Evolutionary conservation across 2,888 invertebrate species (phyloP).

Genomic region (Lasioglossum malachurum): DNA sequence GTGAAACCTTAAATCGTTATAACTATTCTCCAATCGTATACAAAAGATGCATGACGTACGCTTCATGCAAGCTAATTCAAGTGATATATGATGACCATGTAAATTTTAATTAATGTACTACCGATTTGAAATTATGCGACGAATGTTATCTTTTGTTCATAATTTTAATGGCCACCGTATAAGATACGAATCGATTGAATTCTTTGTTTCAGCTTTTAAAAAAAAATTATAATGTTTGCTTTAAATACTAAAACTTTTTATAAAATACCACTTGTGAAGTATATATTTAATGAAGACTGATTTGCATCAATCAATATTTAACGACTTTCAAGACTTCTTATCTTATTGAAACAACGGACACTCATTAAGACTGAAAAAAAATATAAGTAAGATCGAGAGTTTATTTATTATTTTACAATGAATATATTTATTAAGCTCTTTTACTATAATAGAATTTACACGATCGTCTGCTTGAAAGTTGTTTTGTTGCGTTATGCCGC

Average conservation of each 20-base stretch:
- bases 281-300: neutral
- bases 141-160: neutral
- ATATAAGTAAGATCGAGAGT: neutral
- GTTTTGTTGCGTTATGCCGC: neutral
- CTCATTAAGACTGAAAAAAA: neutral
- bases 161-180: neutral
- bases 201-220: neutral
- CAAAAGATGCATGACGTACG: conserved; percentile 7
- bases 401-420: neutral
- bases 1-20: conserved; percentile 41
- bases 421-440: neutral
- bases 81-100: neutral
- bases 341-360: neutral
- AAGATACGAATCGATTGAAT: neutral
- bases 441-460: neutral
- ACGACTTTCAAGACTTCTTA: neutral
- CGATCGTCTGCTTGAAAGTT: neutral
- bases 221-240: neutral
- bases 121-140: neutral
- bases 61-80: conserved; percentile 13
- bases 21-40: conserved; percentile 51
- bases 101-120: neutral
- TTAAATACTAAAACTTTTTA: too few relatives aligned
- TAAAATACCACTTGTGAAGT: neutral
- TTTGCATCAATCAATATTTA: neutral